Base-by-base conservation (phyloP, 2,888 invertebrate species). In the Clistopyga incitator region DNA sequence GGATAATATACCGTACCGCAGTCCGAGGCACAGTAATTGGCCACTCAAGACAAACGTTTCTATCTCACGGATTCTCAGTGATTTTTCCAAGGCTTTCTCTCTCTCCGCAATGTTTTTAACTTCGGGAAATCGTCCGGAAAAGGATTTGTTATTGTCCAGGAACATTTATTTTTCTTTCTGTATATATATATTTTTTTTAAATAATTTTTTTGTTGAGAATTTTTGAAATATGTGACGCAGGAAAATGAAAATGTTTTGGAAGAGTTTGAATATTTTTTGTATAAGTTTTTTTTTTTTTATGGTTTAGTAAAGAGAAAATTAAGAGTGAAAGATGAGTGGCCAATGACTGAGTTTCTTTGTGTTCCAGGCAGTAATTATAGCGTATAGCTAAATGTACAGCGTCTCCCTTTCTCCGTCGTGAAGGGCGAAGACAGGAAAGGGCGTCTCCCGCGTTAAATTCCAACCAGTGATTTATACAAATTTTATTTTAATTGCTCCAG, bases 401-500 rank as follows among this genome's bases (percentile, higher is more conserved):
- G 13, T 42, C 64, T 54, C 29, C 47, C 54, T 47, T 34, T 45
- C 29, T 20, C 25, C n/a, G n/a, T 67, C 20, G 29, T 47, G 59
- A 67, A 81, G 71, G 76, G 72, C 50, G 61, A 81, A 42, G 71
- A 65, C 70, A 59, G 68, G 68, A 75, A 68, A 65, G 61, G 79
- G 59, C 50, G 59, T 59, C 56, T 11, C 56, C 2, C 2, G 56
- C 1, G 15, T 25, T 56, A 70, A 50, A 81, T 81, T 81, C 75
- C 70, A 38, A 74, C 52, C 56, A 77, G 83, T 87, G 86, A 88
- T 87, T 88, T 87, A 88, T 86, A 83, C 81, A 80, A 85, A 87
- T 87, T 87, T 87, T 85, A 86, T 86, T 86, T 86, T 87, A 86
- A 87, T 86, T 86, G 81, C 25, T 79, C 23, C 38, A 59, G 50